Evolutionary conservation across 2,113 vertebrate genomes (phyloP).

Genomic region (Ceyx margarethae): DNA sequence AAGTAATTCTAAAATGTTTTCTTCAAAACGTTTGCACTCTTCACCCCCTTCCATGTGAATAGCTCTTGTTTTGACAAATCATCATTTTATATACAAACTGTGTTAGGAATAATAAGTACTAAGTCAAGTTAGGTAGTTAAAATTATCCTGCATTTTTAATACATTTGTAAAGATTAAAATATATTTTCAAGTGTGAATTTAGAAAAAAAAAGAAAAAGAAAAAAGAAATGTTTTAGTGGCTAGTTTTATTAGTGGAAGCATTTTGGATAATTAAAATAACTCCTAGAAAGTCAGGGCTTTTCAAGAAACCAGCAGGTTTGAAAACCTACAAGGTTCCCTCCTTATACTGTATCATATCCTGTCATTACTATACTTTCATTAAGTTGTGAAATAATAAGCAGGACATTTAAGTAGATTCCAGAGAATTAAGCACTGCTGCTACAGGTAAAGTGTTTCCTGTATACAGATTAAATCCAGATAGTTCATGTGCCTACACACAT

Average conservation of each 20-base stretch:
- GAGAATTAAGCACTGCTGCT: not conserved
- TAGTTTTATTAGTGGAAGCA: not conserved
- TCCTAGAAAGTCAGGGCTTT: not conserved
- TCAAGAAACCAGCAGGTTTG: not conserved
- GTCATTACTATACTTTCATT: not conserved
- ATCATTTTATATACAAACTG: not conserved
- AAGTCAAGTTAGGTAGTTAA: not conserved
- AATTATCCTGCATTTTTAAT: not conserved
- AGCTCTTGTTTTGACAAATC: not conserved
- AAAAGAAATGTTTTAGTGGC: not conserved
- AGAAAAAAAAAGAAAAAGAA: not conserved
- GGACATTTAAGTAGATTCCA: not conserved
- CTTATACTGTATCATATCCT: not conserved
- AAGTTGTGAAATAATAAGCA: not conserved
- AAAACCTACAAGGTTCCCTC: not conserved
- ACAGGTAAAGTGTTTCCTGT: not conserved
- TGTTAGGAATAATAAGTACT: not conserved
- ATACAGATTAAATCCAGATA: not conserved
- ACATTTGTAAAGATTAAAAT: not conserved
- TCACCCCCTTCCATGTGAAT: not conserved
- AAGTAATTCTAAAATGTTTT: not conserved
- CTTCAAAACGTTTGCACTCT: not conserved
- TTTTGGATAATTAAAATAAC: not conserved
- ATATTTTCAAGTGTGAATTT: not conserved
- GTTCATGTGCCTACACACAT: accelerated